These are phyloP conservation scores for Pelobates cultripes DNA, from an alignment of 2,797 vertebrate species.

Conservation along the genomic window DNA sequence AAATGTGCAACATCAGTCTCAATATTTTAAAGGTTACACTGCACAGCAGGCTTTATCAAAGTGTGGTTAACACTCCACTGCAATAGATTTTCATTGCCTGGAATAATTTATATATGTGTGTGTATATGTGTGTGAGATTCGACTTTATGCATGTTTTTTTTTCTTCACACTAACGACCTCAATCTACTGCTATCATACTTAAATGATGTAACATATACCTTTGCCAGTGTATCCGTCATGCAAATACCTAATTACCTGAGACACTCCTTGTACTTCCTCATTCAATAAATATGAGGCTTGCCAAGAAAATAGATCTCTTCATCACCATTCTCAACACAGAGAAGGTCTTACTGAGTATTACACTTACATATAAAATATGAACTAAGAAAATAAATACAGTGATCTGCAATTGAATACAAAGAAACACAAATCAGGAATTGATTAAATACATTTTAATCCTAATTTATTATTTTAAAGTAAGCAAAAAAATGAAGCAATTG, in stretches of 20 bases:
- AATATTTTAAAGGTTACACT: constrained; percentile 52
- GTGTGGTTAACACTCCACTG: constrained; percentile 32
- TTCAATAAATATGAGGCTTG: constrained; percentile 46
- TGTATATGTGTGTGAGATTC: background rate
- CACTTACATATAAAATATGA: background rate
- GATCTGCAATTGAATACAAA: background rate
- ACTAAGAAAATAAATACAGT: background rate
- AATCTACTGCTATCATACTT: constrained; percentile 23
- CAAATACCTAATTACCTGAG: constrained; percentile 42
- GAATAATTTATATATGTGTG: background rate
- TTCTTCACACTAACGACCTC: background rate
- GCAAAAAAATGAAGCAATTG: no score
- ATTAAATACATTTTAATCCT: no score
- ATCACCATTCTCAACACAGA: constrained; percentile 4
- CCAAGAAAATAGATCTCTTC: constrained; percentile 41
- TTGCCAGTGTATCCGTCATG: constrained; percentile 34
- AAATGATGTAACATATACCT: constrained; percentile 31
- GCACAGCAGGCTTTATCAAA: constrained; percentile 47
- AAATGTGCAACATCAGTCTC: constrained; percentile 51
- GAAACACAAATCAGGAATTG: no score
- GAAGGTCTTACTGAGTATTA: background rate
- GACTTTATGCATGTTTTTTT: background rate
- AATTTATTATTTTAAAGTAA: no score
- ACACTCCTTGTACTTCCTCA: constrained; percentile 35
- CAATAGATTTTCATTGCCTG: background rate